Conservation (phyloP, 2,113 vertebrate genomes). For the Gorsachius goisagi region DNA sequence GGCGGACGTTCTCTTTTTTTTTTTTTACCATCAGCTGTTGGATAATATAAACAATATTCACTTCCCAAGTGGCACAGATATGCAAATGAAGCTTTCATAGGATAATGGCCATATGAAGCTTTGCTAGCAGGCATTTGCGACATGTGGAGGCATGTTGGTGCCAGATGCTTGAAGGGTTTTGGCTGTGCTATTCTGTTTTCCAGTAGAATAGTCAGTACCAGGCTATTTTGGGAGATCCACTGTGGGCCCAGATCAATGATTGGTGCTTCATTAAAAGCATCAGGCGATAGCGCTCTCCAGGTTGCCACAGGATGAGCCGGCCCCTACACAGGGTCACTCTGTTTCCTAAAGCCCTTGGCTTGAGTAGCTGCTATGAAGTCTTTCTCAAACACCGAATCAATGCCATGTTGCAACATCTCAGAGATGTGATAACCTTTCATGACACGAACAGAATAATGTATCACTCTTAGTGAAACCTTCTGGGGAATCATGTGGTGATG, state of each 20-base stretch:
- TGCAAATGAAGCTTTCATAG: conserved; percentile 44
- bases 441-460: not conserved
- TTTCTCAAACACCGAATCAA: not conserved
- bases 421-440: not conserved
- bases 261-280: conserved; percentile 5
- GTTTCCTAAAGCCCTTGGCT: not conserved
- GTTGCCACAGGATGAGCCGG: conserved; percentile 15
- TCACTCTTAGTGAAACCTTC: not conserved
- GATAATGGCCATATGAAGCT: conserved; percentile 38
- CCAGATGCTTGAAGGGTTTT: conserved; percentile 58
- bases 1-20: not conserved
- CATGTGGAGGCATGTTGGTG: conserved; percentile 26
- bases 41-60: conserved; percentile 22
- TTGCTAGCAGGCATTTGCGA: conserved; percentile 28
- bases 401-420: not conserved
- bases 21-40: not conserved
- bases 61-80: conserved; percentile 53
- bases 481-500: not conserved
- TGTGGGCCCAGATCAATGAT: not conserved
- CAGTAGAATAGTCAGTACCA: conserved; percentile 36
- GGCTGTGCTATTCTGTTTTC: conserved; percentile 32
- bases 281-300: not conserved
- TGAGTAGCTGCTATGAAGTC: not conserved
- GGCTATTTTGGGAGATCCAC: conserved; percentile 40
- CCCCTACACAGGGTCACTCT: not conserved